These are phyloP conservation scores for Procambarus virginalis DNA, from an alignment of 1,140 invertebrate species.

Conservation along the genomic window DNA sequence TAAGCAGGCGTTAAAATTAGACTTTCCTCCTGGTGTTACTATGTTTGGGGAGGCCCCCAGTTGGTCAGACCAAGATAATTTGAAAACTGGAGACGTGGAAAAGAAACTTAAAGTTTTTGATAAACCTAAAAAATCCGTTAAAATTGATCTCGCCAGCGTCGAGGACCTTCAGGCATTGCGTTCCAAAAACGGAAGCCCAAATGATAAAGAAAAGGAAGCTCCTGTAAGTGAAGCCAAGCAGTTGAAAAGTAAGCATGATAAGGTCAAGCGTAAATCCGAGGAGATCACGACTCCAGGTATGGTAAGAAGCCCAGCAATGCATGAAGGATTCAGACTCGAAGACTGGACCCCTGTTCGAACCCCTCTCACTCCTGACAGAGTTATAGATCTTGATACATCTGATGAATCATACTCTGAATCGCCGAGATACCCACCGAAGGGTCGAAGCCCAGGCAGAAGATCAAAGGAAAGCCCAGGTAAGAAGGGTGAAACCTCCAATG, in stretches of 20 bases:
- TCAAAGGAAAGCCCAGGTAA: conserved; percentile 55
- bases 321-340: conserved; percentile 74
- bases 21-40: conserved; percentile 76
- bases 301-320: conserved; percentile 74
- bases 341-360: conserved; percentile 74
- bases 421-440: conserved; percentile 60
- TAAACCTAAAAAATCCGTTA: conserved; percentile 67
- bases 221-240: conserved; percentile 18
- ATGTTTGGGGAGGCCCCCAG: conserved; percentile 71
- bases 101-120: conserved; percentile 69
- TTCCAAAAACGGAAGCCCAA: conserved; percentile 35
- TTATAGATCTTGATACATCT: conserved; percentile 65
- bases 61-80: conserved; percentile 51
- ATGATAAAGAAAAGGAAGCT: conserved; percentile 4
- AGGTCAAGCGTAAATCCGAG: conserved; percentile 69
- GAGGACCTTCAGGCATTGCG: conserved; percentile 23
- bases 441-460: conserved; percentile 60
- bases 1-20: conserved; percentile 82
- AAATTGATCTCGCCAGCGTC: conserved; percentile 45
- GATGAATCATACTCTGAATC: conserved; percentile 66
- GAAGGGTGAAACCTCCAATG: conserved; percentile 24
- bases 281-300: conserved; percentile 73
- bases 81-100: conserved; percentile 53
- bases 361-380: conserved; percentile 70
- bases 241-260: conserved; percentile 54